phyloP scores from a whole-genome alignment of 2,113 vertebrate species.

The Podarcis cretensis region DNA sequence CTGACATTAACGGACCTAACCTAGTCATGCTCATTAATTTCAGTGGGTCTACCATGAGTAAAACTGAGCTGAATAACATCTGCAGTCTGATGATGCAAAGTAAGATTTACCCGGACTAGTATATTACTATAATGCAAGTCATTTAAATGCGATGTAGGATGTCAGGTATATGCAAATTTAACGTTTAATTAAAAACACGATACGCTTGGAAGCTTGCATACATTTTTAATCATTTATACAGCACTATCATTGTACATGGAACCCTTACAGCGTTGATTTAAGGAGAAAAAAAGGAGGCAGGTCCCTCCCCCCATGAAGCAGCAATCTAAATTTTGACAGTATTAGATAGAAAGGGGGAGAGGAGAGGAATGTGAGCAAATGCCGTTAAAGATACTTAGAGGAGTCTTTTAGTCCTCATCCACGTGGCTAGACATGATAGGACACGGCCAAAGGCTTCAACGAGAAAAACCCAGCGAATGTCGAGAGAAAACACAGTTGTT shows the following conservation, averaged over 20 bases:
- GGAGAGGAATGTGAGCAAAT: neutral
- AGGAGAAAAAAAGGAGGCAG: neutral
- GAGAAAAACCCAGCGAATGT: neutral
- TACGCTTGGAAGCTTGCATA: neutral
- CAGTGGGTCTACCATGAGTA: too few species aligned
- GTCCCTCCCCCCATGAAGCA: neutral
- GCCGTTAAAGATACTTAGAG: neutral
- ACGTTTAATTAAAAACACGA: too few species aligned
- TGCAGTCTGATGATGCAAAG: too few species aligned
- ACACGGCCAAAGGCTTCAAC: neutral
- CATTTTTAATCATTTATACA: slow-evolving; percentile 2
- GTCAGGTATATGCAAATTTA: too few species aligned
- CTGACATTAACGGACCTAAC: too few species aligned
- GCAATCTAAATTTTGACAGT: neutral
- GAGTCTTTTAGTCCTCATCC: too few species aligned
- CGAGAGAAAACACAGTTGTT: neutral
- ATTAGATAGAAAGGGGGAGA: neutral
- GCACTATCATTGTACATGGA: neutral
- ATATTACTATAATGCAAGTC: too few species aligned
- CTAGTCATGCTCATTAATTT: too few species aligned
- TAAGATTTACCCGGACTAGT: too few species aligned
- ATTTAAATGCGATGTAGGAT: too few species aligned
- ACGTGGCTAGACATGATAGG: too few species aligned
- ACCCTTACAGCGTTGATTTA: neutral
- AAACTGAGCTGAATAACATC: too few species aligned